Conservation (phyloP, 2,113 vertebrate genomes). For the Paedocypris sp. region DNA sequence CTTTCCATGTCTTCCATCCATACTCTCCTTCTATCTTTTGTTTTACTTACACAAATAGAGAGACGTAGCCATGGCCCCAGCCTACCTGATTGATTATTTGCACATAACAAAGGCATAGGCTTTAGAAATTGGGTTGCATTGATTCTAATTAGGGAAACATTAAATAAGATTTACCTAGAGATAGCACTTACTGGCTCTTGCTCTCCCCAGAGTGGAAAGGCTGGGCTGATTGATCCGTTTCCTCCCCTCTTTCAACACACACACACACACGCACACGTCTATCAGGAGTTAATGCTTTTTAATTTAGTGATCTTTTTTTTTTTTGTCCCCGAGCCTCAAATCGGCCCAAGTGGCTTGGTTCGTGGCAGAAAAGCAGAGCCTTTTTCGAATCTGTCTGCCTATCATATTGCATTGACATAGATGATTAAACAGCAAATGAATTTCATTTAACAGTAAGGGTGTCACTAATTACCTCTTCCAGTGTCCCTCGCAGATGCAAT, state of each 20-base stretch:
- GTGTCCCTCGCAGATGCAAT: slow-evolving; percentile 57
- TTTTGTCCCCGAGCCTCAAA: slow-evolving; percentile 8
- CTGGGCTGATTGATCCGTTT: slow-evolving; percentile 32
- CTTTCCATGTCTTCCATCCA: not conserved
- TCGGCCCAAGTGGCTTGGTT: slow-evolving; percentile 2
- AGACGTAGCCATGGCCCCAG: slow-evolving; percentile 42
- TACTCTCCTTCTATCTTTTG: not conserved
- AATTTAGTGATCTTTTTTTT: slow-evolving; percentile 37
- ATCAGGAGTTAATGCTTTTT: slow-evolving; percentile 26
- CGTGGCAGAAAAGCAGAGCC: not conserved
- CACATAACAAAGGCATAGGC: slow-evolving; percentile 64
- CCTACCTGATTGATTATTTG: slow-evolving; percentile 72
- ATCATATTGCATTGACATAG: slow-evolving; percentile 47
- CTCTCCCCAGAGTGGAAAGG: slow-evolving; percentile 44
- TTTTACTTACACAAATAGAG: slow-evolving; percentile 3
- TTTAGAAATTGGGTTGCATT: slow-evolving; percentile 91
- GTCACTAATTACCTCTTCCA: slow-evolving; percentile 61
- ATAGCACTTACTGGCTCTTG: slow-evolving; percentile 65
- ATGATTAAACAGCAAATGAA: slow-evolving; percentile 64
- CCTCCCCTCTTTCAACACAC: not conserved
- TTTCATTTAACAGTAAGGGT: slow-evolving; percentile 60
- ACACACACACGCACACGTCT: not conserved
- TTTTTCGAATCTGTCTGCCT: slow-evolving; percentile 7
- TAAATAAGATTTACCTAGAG: slow-evolving; percentile 93
- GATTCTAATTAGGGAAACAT: slow-evolving; percentile 98